Percentiles rank a stretch among this genome's conserved stretches.
phyloP scores from a whole-genome alignment of 2,888 invertebrate species.

The Blastobasis lacticolella region DNA sequence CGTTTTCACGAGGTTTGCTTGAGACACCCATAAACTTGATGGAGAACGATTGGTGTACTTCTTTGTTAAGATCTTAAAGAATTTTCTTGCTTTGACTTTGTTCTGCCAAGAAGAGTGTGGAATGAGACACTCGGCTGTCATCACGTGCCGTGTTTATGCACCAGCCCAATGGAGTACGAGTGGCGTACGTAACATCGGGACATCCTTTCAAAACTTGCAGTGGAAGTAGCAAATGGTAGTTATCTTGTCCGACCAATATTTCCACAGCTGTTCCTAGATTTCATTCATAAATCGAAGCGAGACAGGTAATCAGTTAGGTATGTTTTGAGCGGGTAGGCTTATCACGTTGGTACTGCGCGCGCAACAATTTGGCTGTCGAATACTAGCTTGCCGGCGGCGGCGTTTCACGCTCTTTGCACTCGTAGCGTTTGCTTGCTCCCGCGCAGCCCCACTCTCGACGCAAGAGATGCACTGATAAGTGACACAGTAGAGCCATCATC shows the following conservation, averaged over 20 bases:
- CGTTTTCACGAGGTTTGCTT: slow-evolving; percentile 10
- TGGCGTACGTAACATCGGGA: slow-evolving; percentile 14
- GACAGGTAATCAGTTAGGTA: slow-evolving; percentile 3
- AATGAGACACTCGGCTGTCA: background rate
- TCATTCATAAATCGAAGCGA: background rate
- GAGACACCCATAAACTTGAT: slow-evolving; percentile 14
- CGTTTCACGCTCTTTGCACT: slow-evolving; percentile 17
- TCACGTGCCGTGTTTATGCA: slow-evolving; percentile 4
- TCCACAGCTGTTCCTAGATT: slow-evolving; percentile 5
- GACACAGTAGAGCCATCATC: slow-evolving; percentile 22
- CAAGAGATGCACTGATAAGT: slow-evolving; percentile 12
- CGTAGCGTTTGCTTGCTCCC: slow-evolving; percentile 15
- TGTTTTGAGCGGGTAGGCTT: slow-evolving; percentile 16
- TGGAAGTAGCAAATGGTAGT: slow-evolving; percentile 20
- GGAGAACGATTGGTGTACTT: slow-evolving; percentile 9
- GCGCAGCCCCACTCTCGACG: slow-evolving; percentile 11
- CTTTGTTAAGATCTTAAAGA: slow-evolving; percentile 5
- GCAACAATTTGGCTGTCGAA: slow-evolving; percentile 6
- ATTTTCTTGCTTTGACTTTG: background rate
- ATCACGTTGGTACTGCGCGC: slow-evolving; percentile 16
- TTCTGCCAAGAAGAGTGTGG: no score
- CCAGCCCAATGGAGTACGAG: slow-evolving; percentile 18
- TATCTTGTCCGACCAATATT: slow-evolving; percentile 24
- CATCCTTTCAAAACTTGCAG: slow-evolving; percentile 13
- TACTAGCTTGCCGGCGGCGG: slow-evolving; percentile 8